phyloP scores from a whole-genome alignment of 1,140 invertebrate genomes.

The Caligus rogercresseyi region DNA sequence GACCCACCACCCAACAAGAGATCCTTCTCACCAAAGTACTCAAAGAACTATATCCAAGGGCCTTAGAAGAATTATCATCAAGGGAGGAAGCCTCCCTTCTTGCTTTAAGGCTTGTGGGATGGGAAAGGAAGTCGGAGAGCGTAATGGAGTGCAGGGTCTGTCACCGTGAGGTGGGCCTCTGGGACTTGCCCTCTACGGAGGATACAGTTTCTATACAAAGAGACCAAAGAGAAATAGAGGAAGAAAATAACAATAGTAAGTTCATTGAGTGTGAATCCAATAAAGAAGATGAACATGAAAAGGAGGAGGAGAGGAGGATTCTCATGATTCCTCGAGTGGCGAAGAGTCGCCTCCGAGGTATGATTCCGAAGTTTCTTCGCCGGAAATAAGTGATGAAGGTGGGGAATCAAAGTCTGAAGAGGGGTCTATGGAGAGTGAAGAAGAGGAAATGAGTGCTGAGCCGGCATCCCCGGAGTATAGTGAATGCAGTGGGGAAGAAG shows the following conservation, averaged over 20 bases:
- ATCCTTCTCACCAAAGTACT: neutral
- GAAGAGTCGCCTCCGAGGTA: no score
- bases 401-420: neutral
- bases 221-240: neutral
- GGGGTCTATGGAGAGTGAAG: neutral
- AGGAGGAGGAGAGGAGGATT: neutral
- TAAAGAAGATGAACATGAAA: neutral
- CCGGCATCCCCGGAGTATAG: no score
- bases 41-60: neutral
- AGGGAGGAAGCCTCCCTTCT: neutral
- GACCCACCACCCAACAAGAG: neutral
- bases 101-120: neutral
- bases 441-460: neutral
- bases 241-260: neutral
- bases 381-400: no score
- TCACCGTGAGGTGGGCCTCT: neutral
- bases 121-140: neutral
- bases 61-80: neutral
- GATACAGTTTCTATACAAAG: neutral
- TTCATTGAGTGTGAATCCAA: neutral
- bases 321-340: neutral
- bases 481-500: neutral
- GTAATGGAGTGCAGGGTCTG: neutral
- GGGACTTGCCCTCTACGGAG: neutral
- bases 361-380: no score